These are phyloP conservation scores for Hypsibius dujardini DNA, from an alignment of 1,140 invertebrate species.

Conservation along the genomic window DNA sequence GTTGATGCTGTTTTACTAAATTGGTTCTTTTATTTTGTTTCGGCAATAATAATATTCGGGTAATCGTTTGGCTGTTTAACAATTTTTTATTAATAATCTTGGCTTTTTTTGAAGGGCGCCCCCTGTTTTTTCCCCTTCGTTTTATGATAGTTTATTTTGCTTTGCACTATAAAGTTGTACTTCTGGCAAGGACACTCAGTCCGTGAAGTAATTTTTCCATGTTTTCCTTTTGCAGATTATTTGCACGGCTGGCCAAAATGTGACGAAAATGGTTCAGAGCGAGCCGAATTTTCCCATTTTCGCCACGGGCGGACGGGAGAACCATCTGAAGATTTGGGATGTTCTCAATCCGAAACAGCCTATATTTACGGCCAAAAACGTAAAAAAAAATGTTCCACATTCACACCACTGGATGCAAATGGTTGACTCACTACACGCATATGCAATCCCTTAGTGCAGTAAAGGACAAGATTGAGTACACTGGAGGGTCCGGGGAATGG, in stretches of 20 bases:
- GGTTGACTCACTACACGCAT: not conserved
- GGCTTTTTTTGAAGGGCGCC: too few species aligned
- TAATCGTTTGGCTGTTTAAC: too few species aligned
- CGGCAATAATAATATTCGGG: too few species aligned
- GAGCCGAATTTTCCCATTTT: not conserved
- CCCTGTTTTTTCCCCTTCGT: not conserved
- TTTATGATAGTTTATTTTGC: not conserved
- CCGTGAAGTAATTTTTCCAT: not conserved
- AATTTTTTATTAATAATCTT: too few species aligned
- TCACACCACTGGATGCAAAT: not conserved
- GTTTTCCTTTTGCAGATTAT: not conserved
- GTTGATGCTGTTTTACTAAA: too few species aligned
- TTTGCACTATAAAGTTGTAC: too few species aligned
- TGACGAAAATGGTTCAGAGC: not conserved
- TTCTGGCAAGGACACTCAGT: too few species aligned
- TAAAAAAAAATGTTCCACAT: not conserved
- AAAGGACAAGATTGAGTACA: too few species aligned
- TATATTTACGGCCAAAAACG: conserved; percentile 7
- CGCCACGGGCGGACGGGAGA: conserved; percentile 8
- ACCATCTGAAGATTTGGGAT: conserved; percentile 10
- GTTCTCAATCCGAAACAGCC: not conserved
- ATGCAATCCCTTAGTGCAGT: not conserved
- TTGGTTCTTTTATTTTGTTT: too few species aligned
- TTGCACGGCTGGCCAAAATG: not conserved
- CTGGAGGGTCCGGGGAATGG: too few species aligned